Evolutionary conservation across 2,113 vertebrate genomes (phyloP), one percentile per base, ranked within the genome.

Genomic region (Ameiurus melas): DNA sequence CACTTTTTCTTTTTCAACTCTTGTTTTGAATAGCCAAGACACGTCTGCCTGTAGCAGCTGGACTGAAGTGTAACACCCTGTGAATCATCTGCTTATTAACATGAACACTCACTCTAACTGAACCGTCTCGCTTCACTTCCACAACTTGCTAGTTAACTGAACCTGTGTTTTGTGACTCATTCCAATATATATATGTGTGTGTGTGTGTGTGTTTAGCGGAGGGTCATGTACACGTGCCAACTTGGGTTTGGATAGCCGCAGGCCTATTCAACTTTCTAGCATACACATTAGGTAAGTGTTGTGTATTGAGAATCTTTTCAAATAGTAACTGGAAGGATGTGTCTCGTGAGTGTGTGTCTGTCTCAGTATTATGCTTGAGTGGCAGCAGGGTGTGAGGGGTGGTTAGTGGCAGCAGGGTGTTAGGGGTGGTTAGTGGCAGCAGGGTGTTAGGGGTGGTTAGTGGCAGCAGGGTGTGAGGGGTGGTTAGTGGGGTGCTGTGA

Each of bases 231-330:
- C 98, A 99, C 0, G 97, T 99, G 89, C 98, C 98, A 0, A 97
- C 95, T 0, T 96, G 94, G 91, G 97, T 99, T 9, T 99, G 98
- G 98, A 95, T 99, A 36, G 73, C 97, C 0, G 98, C 98, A 71
- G 98, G 98, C 62, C 91, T 99, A 90, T 98, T 99, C 92, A 99
- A 99, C 95, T 99, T 99, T 88, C 84, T 96, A 66, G 98, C 98
- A 55, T 99, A 99, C 43, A 99, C 98, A 0, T 95, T 99, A 20
- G 98, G 98, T 99, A 95, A 97, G 97, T 81, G 57, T 39, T 64
- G 1, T 91, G 27, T 60, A 0, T 64, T 62, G 60, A 62, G 9
- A 2, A 62, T 9, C 60, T 62, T 62, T 62, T 27, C 8, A 62
- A 25, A 62, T 10, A 25, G 22, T 0, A 25, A 62, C 60, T 2